phyloP scores from a whole-genome alignment of 2,113 vertebrate species.

The Phrynosoma blainvillii region DNA sequence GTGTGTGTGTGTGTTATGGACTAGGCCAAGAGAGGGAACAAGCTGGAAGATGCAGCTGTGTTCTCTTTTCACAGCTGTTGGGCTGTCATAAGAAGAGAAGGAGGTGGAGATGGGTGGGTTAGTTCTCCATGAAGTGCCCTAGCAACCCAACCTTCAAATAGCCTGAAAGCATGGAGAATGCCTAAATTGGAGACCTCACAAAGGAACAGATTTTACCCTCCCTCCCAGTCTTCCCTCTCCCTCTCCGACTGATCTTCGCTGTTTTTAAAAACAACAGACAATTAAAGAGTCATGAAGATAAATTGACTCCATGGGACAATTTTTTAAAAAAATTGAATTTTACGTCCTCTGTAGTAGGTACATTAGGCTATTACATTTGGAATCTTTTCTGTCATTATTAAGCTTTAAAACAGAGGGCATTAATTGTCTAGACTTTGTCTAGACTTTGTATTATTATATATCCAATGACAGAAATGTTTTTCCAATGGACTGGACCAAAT shows the following conservation, averaged over 20 bases:
- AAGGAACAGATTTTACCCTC: conserved; percentile 9
- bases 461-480: background rate
- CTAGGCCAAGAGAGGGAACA: background rate
- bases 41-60: background rate
- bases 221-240: background rate
- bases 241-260: background rate
- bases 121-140: background rate
- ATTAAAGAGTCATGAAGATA: background rate
- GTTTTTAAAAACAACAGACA: background rate
- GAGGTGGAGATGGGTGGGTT: background rate
- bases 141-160: background rate
- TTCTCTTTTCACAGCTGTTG: background rate
- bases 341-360: background rate
- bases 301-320: background rate
- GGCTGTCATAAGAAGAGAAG: background rate
- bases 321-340: background rate
- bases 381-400: background rate
- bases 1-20: background rate
- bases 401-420: background rate
- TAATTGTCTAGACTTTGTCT: background rate
- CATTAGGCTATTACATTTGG: background rate
- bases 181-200: background rate
- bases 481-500: background rate
- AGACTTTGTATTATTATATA: background rate
- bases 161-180: background rate